A percentile compares a stretch with the other conserved stretches of the same genome.
Conservation (phyloP, 2,888 invertebrate species). For the Mamestra brassicae region DNA sequence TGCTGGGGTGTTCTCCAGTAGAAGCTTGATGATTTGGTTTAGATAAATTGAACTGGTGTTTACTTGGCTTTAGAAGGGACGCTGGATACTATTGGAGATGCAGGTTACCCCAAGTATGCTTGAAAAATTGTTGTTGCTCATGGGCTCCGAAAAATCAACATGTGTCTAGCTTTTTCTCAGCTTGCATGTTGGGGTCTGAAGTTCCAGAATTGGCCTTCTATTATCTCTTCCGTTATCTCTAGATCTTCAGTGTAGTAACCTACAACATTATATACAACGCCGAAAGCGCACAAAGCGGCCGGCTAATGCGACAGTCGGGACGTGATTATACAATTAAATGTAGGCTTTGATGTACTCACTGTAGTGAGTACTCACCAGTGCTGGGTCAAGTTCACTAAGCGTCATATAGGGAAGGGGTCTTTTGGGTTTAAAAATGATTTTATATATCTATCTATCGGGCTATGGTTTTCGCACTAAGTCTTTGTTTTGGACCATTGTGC, state of each 20-base stretch:
- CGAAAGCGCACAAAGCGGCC: constrained; percentile 55
- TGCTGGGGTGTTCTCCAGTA: not conserved
- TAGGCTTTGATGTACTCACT: constrained; percentile 34
- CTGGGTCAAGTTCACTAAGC: constrained; percentile 41
- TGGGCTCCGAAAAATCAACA: too few species aligned
- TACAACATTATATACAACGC: constrained; percentile 45
- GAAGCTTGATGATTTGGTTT: not conserved
- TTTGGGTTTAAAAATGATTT: not conserved
- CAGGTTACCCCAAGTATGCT: too few species aligned
- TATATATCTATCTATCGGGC: too few species aligned
- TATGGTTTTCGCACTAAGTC: too few species aligned
- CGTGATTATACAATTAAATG: constrained; percentile 56
- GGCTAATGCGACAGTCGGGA: constrained; percentile 53
- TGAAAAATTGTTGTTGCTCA: too few species aligned
- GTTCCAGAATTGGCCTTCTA: not conserved
- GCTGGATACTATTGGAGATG: too few species aligned
- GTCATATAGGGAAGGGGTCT: not conserved
- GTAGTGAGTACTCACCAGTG: not conserved
- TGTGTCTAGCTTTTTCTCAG: too few species aligned
- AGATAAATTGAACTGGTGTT: too few species aligned
- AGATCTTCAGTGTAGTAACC: constrained; percentile 36
- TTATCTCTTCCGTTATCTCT: constrained; percentile 28
- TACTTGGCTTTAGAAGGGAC: too few species aligned
- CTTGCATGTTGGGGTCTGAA: too few species aligned
- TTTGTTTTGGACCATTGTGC: too few species aligned